Evolutionary conservation across 2,113 vertebrate species (phyloP), one percentile per base, ranked within the genome.

Genomic region (Mesitornis unicolor): DNA sequence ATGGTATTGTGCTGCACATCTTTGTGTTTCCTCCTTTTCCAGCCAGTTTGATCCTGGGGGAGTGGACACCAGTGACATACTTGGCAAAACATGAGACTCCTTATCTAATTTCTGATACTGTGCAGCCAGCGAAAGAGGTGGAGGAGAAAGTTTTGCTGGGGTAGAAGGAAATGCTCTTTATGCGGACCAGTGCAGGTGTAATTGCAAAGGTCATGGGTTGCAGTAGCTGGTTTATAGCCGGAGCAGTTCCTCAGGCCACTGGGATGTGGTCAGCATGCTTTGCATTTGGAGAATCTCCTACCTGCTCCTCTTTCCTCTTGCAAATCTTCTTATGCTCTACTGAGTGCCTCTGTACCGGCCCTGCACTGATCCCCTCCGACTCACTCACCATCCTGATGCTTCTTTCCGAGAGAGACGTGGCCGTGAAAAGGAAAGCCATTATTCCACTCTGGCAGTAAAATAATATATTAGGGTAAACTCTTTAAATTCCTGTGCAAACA

Each of bases 351-450:
- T 25, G 35, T 43, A 11, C 38, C 61, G 1, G 1, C 67, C 4
- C 35, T 35, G 5, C 45, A 1, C 22, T 9, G 31, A 47, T 50
- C 10, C 28, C 11, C 29, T 71, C 20, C 7, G 18, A 13, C 38
- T 70, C 31, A 1, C 16, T 56, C 3, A 0, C 51, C 22, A 29
- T 75, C 51, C 51, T 53, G 11, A 19, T 71, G 47, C 68, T 53
- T 60, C n/a, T 83, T 40, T n/a, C n/a, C n/a, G n/a, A n/a, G n/a
- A 17, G 47, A 35, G 17, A 42, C 8, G 4, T 0, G 0, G 10
- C 10, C 7, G 3, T n/a, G 25, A 50, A 31, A 59, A 53, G 60
- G 16, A 33, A 71, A 51, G 33, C 8, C 16, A 3, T 35, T 35
- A 18, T 64, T 48, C 36, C 43, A 40, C 67, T 18, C 13, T 35